phyloP scores from a whole-genome alignment of 1,140 invertebrate genomes.

The Procambarus clarkii region DNA sequence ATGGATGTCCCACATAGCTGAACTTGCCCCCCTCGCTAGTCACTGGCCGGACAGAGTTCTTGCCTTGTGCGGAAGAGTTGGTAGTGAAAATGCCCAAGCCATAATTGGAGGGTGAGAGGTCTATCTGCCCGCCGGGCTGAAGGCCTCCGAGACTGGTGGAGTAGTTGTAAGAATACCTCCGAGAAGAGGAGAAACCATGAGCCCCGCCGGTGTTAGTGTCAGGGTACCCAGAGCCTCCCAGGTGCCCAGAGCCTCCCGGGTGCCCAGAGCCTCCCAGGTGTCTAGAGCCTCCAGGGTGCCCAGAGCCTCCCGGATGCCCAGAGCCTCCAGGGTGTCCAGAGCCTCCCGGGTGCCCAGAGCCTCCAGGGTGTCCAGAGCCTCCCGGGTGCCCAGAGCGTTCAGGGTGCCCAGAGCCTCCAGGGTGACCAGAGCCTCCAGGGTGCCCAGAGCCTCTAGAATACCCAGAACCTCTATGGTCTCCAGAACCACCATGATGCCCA shows the following conservation, averaged over 20 bases:
- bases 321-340: background rate
- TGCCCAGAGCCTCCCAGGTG: background rate
- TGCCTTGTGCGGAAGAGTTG: background rate
- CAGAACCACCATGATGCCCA: background rate
- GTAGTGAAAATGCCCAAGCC: slow-evolving; percentile 18
- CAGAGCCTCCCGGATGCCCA: background rate
- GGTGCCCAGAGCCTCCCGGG: background rate
- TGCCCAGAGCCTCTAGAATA: background rate
- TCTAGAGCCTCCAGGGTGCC: background rate
- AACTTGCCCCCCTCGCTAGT: slow-evolving; percentile 47
- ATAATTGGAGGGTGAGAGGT: background rate
- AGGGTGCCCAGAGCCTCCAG: background rate
- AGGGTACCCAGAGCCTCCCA: background rate
- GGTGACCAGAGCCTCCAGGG: background rate
- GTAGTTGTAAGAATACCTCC: slow-evolving; percentile 48
- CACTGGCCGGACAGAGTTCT: slow-evolving; percentile 44
- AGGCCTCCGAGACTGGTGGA: slow-evolving; percentile 25
- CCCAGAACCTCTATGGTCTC: background rate
- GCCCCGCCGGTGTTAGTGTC: background rate
- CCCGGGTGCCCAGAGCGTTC: background rate
- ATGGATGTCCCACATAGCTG: slow-evolving; percentile 70
- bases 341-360: background rate
- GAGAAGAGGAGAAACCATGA: slow-evolving; percentile 24
- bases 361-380: background rate
- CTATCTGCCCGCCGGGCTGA: background rate